phyloP scores from a whole-genome alignment of 2,113 vertebrate genomes.

The Seriola rivoliana region DNA sequence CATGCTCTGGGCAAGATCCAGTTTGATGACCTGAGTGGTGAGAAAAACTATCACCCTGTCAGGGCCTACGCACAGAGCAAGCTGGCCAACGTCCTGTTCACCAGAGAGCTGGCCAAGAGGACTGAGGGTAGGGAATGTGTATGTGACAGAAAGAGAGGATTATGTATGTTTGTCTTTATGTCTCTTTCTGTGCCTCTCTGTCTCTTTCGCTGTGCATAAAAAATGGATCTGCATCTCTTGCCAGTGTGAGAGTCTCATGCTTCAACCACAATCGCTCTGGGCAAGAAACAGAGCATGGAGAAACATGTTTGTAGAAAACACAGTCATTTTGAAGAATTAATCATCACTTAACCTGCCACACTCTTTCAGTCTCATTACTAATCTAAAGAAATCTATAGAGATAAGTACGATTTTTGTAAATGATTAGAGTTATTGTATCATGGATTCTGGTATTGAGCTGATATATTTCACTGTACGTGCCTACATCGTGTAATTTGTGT shows the following conservation, averaged over 20 bases:
- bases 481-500: not conserved
- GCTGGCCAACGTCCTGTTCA: constrained; percentile 84
- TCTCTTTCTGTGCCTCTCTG: constrained; percentile 3
- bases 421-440: not conserved
- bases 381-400: not conserved
- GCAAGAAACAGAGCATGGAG: constrained; percentile 33
- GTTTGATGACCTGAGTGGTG: constrained; percentile 79
- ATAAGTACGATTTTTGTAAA: not conserved
- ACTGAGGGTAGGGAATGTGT: constrained; percentile 71
- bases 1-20: constrained; percentile 82
- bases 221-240: constrained; percentile 51
- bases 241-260: constrained; percentile 74
- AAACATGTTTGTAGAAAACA: constrained; percentile 14
- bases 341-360: not conserved
- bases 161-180: constrained; percentile 7
- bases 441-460: not conserved
- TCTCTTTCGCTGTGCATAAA: constrained; percentile 1
- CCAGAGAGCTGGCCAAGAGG: constrained; percentile 79
- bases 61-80: constrained; percentile 84
- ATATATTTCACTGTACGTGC: not conserved
- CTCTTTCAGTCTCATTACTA: not conserved
- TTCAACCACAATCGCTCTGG: constrained; percentile 57
- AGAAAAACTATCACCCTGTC: constrained; percentile 74
- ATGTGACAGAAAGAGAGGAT: not conserved
- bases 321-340: not conserved